Evolutionary conservation across 2,113 vertebrate species (phyloP).

Genomic region (Genyomyrus donnyi): DNA sequence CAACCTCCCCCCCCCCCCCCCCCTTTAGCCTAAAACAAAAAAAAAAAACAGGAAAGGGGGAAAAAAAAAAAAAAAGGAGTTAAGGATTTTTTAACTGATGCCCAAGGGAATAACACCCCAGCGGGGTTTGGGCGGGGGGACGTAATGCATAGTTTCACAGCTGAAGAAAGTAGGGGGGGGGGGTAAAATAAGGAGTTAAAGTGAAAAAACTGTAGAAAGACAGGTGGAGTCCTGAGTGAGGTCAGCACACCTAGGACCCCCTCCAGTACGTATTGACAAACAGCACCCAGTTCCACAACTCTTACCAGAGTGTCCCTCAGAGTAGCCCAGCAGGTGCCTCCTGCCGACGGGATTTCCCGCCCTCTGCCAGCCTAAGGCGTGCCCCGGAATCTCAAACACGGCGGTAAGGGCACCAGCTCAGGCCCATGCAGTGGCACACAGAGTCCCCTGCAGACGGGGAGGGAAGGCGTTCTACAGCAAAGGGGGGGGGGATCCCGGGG

Average conservation of each 20-base stretch:
- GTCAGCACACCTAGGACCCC: slow-evolving; percentile 53
- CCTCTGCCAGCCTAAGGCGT: slow-evolving; percentile 32
- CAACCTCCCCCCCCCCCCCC: slow-evolving; percentile 52
- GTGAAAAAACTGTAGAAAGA: not conserved
- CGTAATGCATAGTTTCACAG: slow-evolving; percentile 15
- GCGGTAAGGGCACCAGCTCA: not conserved
- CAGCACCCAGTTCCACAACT: slow-evolving; percentile 73
- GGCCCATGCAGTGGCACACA: not conserved
- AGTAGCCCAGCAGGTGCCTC: slow-evolving; percentile 67
- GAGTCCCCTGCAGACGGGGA: not conserved
- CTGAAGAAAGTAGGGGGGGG: not conserved
- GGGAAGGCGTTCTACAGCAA: slow-evolving; percentile 22
- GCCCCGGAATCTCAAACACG: not conserved
- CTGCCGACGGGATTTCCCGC: slow-evolving; percentile 53
- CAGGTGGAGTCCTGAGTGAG: not conserved
- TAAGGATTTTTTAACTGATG: slow-evolving; percentile 50
- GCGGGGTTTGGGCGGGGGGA: not conserved
- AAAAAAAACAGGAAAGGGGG: slow-evolving; percentile 35
- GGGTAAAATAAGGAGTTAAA: not conserved
- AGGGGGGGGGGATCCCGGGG: slow-evolving; percentile 36
- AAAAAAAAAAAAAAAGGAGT: slow-evolving; percentile 61
- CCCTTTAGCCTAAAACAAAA: slow-evolving; percentile 85
- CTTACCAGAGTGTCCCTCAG: slow-evolving; percentile 63
- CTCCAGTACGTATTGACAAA: slow-evolving; percentile 75
- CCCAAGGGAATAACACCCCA: not conserved